Evolutionary conservation across 2,888 invertebrate genomes (phyloP).

Genomic region (Cheilosia pagana): DNA sequence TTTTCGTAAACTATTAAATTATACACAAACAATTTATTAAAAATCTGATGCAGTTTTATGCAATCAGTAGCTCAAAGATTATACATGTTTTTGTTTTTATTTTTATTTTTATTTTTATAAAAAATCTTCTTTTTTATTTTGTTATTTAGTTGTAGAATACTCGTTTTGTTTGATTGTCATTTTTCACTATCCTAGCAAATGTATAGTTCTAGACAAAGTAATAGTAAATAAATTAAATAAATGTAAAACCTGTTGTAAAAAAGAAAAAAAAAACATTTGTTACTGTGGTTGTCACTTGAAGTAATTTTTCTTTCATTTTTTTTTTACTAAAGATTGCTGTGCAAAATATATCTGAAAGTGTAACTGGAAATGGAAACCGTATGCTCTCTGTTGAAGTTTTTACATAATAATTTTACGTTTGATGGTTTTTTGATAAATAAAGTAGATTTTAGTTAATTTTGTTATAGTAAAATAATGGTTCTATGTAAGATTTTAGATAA

Average conservation of each 20-base stretch:
- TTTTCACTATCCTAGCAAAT: constrained; percentile 21
- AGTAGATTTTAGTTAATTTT: constrained; percentile 29
- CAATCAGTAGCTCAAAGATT: constrained; percentile 74
- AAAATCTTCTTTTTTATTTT: constrained; percentile 36
- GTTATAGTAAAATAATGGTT: constrained; percentile 42
- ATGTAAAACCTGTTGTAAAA: constrained; percentile 26
- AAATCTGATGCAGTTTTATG: constrained; percentile 76
- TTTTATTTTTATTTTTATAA: constrained; percentile 23
- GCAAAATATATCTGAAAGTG: constrained; percentile 33
- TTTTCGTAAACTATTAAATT: constrained; percentile 74
- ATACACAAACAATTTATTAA: constrained; percentile 62
- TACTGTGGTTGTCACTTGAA: constrained; percentile 24
- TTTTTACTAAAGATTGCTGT: constrained; percentile 32
- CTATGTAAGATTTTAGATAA: constrained; percentile 39
- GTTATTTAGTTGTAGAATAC: constrained; percentile 65
- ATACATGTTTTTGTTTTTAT: constrained; percentile 34
- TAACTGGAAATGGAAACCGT: constrained; percentile 4
- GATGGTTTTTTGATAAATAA: constrained; percentile 7
- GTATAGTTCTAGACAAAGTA: constrained; percentile 14
- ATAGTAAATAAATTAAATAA: constrained; percentile 6
- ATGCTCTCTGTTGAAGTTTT: constrained; percentile 26
- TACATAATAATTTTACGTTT: constrained; percentile 9
- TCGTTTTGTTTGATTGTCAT: constrained; percentile 5
- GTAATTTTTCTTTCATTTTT: neutral
- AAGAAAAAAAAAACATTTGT: constrained; percentile 16